These are phyloP conservation scores for Periophthalmus magnuspinnatus DNA, from an alignment of 2,797 vertebrate genomes.

Conservation along the genomic window DNA sequence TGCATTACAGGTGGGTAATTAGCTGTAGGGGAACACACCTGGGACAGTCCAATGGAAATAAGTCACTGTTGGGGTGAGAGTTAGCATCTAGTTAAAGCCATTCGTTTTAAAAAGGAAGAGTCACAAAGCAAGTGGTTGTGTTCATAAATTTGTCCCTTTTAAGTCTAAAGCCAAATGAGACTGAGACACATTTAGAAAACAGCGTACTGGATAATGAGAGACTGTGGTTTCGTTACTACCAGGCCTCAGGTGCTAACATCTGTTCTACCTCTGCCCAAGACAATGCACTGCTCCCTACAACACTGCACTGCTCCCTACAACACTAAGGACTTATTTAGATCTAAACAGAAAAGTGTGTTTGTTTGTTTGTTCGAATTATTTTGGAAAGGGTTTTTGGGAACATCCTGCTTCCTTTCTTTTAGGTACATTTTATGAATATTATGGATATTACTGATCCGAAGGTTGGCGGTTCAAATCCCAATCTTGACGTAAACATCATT, in stretches of 20 bases:
- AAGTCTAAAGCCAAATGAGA: conserved; percentile 50
- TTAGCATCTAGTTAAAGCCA: conserved; percentile 32
- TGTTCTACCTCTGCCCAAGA: conserved; percentile 51
- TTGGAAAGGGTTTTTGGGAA: too few relatives aligned
- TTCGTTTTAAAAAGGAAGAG: conserved; percentile 32
- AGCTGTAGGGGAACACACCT: not conserved
- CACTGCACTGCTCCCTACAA: too few relatives aligned
- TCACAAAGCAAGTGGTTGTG: conserved; percentile 31
- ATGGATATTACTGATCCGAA: too few relatives aligned
- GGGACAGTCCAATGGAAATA: not conserved
- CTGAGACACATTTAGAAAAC: conserved; percentile 60
- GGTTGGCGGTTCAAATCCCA: too few relatives aligned
- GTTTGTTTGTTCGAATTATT: too few relatives aligned
- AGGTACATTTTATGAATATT: too few relatives aligned
- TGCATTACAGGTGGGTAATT: not conserved
- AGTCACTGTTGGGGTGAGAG: conserved; percentile 19
- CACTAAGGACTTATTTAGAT: not conserved
- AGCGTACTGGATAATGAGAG: conserved; percentile 63
- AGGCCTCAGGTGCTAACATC: conserved; percentile 65
- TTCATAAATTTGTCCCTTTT: conserved; percentile 55
- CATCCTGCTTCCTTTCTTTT: too few relatives aligned
- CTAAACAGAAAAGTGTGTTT: too few relatives aligned
- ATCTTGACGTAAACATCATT: too few relatives aligned
- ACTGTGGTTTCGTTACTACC: conserved; percentile 50
- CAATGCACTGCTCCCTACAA: conserved; percentile 21